These are phyloP conservation scores for Enteromius treurensis DNA, from an alignment of 2,797 vertebrate genomes.

Conservation along the genomic window DNA sequence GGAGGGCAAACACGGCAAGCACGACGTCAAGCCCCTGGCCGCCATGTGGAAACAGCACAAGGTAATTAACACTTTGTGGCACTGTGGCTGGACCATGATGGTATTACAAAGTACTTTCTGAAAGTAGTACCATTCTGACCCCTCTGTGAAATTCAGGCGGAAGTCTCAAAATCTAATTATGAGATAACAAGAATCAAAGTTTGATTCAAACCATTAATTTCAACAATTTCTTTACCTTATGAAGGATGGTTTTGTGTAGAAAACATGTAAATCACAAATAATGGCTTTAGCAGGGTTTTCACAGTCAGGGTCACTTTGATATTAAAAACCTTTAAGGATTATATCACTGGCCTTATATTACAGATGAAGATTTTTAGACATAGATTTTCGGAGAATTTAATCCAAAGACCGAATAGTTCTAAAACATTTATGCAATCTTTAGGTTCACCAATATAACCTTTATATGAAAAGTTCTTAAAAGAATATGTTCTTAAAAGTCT, in stretches of 20 bases:
- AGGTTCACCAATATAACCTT: not conserved
- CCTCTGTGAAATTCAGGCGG: not conserved
- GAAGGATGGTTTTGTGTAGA: not conserved
- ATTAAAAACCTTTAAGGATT: not conserved
- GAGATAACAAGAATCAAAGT: not conserved
- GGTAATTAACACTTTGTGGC: conserved; percentile 73
- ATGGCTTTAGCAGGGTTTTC: not conserved
- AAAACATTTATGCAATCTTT: not conserved
- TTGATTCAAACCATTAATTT: not conserved
- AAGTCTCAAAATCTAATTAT: not conserved
- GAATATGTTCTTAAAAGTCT: not conserved
- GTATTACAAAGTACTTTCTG: not conserved
- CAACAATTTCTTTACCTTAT: not conserved
- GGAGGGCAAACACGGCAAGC: conserved; percentile 88
- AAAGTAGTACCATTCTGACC: not conserved
- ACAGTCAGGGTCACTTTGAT: not conserved
- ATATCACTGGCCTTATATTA: not conserved
- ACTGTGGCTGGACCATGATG: not conserved
- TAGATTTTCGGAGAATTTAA: not conserved
- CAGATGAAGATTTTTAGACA: not conserved
- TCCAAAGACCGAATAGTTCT: not conserved
- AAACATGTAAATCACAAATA: not conserved
- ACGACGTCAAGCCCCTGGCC: conserved; percentile 89
- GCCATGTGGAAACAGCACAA: conserved; percentile 98
- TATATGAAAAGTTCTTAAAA: not conserved